phyloP scores from a whole-genome alignment of 2,888 invertebrate genomes.

The Leucania comma region DNA sequence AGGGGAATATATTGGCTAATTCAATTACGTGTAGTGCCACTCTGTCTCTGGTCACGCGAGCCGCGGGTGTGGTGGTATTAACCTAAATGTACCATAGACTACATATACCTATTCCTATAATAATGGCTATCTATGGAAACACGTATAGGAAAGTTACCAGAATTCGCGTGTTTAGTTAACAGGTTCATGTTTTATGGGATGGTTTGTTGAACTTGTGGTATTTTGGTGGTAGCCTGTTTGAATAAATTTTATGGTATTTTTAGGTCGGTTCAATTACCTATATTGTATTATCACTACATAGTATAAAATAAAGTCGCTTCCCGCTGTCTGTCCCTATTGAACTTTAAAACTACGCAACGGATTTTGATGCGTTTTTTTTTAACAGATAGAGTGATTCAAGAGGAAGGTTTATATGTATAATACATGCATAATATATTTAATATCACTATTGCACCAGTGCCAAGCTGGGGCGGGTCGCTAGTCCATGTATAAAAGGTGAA shows the following conservation, averaged over 20 bases:
- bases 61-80: constrained; percentile 66
- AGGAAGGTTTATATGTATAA: too few relatives aligned
- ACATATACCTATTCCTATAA: not conserved
- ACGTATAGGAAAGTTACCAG: constrained; percentile 15
- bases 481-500: too few relatives aligned
- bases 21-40: constrained; percentile 78
- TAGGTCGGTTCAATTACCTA: not conserved
- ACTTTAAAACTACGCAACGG: too few relatives aligned
- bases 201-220: not conserved
- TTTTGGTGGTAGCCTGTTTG: not conserved
- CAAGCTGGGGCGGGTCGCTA: too few relatives aligned
- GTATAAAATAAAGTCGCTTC: too few relatives aligned
- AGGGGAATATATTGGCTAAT: constrained; percentile 82
- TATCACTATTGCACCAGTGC: too few relatives aligned
- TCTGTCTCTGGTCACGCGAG: constrained; percentile 76
- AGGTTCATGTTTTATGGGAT: constrained; percentile 16
- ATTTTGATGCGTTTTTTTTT: too few relatives aligned
- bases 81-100: constrained; percentile 58
- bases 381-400: too few relatives aligned
- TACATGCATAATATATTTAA: too few relatives aligned
- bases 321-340: too few relatives aligned
- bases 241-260: not conserved
- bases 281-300: too few relatives aligned
- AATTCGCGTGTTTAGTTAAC: constrained; percentile 36
- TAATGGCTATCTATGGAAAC: constrained; percentile 13